These are phyloP conservation scores for Dryocosmus kuriphilus DNA, from an alignment of 2,888 invertebrate genomes.

Conservation along the genomic window DNA sequence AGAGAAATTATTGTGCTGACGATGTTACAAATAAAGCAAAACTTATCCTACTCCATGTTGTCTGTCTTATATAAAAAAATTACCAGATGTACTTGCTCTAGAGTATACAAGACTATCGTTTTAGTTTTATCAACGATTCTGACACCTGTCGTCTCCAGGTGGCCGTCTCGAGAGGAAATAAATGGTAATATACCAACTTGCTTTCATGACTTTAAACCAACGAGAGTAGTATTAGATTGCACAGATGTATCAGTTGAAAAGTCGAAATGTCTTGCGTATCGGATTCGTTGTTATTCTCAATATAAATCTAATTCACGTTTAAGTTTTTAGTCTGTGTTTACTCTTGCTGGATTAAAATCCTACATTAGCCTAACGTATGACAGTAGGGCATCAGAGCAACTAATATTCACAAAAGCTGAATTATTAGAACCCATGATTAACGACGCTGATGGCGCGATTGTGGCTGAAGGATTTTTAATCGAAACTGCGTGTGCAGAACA, in stretches of 20 bases:
- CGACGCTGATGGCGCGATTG: slow-evolving; percentile 54
- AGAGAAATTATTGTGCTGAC: no score
- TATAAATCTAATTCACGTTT: slow-evolving; percentile 50
- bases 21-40: no score
- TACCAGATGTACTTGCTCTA: no score
- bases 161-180: no score
- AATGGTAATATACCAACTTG: no score
- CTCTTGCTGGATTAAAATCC: slow-evolving; percentile 56
- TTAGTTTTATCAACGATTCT: no score
- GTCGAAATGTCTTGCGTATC: not conserved
- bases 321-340: slow-evolving; percentile 61
- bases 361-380: slow-evolving; percentile 57
- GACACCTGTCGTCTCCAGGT: no score
- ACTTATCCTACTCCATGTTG: no score
- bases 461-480: slow-evolving; percentile 63
- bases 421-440: slow-evolving; percentile 45
- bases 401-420: slow-evolving; percentile 55
- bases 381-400: slow-evolving; percentile 56
- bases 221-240: not conserved
- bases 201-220: no score
- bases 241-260: not conserved
- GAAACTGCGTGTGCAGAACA: slow-evolving; percentile 55
- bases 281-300: not conserved
- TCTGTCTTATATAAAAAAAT: no score
- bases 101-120: no score